These are phyloP conservation scores for Clamator glandarius DNA, from an alignment of 2,797 vertebrate genomes.

Conservation along the genomic window DNA sequence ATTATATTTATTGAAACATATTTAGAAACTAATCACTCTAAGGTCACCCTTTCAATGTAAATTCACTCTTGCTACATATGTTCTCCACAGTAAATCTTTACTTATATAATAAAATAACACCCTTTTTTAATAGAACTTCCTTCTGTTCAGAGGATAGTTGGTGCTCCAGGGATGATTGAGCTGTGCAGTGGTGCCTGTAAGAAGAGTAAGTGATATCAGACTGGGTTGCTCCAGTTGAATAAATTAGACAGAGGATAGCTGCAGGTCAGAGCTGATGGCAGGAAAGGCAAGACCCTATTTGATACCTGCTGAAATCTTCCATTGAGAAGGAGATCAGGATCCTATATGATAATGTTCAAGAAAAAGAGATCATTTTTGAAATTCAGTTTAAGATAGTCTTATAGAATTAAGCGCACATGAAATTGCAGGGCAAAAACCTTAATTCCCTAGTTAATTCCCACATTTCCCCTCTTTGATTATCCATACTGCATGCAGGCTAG, in stretches of 20 bases:
- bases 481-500: not conserved
- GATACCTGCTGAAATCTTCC: not conserved
- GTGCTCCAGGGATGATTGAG: not conserved
- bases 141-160: not conserved
- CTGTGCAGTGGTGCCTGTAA: not conserved
- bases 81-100: not conserved
- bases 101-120: not conserved
- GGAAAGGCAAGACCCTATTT: not conserved
- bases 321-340: not conserved
- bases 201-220: not conserved
- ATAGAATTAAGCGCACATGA: not conserved
- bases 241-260: not conserved
- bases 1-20: not conserved
- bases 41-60: not conserved
- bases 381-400: not conserved
- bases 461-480: not conserved
- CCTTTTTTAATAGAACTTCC: not conserved
- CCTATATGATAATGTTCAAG: rapidly evolving
- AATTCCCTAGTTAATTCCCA: not conserved
- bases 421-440: not conserved
- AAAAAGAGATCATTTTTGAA: not conserved
- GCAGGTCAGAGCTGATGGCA: not conserved
- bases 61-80: not conserved
- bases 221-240: not conserved
- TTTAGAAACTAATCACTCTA: not conserved